Conservation (phyloP, 2,113 vertebrate genomes). For the Rallus limicola region DNA sequence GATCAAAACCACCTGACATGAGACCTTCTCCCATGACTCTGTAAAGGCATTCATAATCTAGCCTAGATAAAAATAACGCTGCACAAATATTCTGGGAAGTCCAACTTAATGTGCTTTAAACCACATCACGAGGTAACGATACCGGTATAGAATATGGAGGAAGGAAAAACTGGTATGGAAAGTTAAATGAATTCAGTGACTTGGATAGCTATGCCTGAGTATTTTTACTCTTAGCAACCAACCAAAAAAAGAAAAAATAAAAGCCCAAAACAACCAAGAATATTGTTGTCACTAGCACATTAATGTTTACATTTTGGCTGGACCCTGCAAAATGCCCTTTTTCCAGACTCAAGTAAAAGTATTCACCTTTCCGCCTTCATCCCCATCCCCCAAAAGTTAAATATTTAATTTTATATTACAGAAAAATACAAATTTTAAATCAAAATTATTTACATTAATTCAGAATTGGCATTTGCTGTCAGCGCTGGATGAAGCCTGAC, state of each 20-base stretch:
- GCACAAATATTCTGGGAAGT: slow-evolving; percentile 36
- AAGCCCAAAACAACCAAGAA: not conserved
- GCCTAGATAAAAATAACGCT: slow-evolving; percentile 29
- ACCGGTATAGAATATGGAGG: slow-evolving; percentile 67
- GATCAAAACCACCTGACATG: not conserved
- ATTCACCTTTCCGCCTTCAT: slow-evolving; percentile 9
- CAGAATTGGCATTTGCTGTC: slow-evolving; percentile 69
- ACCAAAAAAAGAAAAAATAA: not conserved
- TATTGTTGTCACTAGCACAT: slow-evolving; percentile 15
- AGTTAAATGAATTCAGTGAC: slow-evolving; percentile 30
- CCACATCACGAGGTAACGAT: not conserved
- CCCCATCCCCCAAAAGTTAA: slow-evolving; percentile 55
- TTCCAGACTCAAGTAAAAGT: slow-evolving; percentile 63
- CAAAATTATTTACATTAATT: slow-evolving; percentile 73
- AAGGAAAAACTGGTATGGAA: slow-evolving; percentile 38
- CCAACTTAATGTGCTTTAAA: slow-evolving; percentile 18
- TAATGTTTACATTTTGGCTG: slow-evolving; percentile 55
- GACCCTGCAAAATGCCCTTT: slow-evolving; percentile 70
- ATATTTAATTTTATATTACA: slow-evolving; percentile 80
- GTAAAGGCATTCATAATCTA: not conserved
- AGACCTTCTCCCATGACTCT: not conserved
- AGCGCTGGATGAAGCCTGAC: slow-evolving; percentile 54
- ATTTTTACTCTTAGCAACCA: slow-evolving; percentile 1
- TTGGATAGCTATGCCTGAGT: slow-evolving; percentile 12
- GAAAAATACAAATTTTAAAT: slow-evolving; percentile 74